Evolutionary conservation across 2,888 invertebrate genomes (phyloP), one percentile per base, ranked within the genome.

Genomic region (Rotaria sp.): DNA sequence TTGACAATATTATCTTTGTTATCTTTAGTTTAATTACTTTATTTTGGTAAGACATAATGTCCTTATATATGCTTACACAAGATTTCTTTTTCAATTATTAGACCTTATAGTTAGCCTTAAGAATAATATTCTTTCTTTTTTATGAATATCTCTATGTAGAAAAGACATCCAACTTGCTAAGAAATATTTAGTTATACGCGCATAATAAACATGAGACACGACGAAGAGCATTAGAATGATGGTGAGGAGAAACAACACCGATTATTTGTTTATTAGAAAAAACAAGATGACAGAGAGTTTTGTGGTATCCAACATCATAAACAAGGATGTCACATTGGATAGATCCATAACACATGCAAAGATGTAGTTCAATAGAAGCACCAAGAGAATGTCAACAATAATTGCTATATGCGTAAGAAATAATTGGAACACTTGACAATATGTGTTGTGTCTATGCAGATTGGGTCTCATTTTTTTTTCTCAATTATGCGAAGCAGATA

Each of bases 401-500:
- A 59, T 59, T n/a, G 13, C 30, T 59, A 15, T 59, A 30, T 59
- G n/a, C n/a, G 59, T 59, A 59, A n/a, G 59, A 59, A 30, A 59
- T 59, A 59, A 59, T 59, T 59, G 59, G 59, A 30, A 59, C 59
- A 59, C 59, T 59, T 59, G 59, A 59, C 59, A 59, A 59, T 59
- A 59, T 59, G 59, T 30, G 59, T 59, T 59, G 15, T 59, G 59
- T 30, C 59, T 30, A 59, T 59, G 30, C 59, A 59, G 59, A 59
- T 59, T 30, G 59, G 30, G 59, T 59, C 59, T 59, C 11, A 0
- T 2, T n/a, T n/a, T 30, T 30, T 59, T 59, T 59, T 59, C 30
- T 59, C 59, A 30, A 59, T 59, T 59, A 59, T n/a, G 30, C 30
- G 30, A 59, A 59, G 59, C 11, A 55, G 11, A 59, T 30, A n/a